A percentile compares a stretch with the other conserved stretches of the same genome.
Conservation (phyloP, 2,888 invertebrate species). For the Cephus runcator region DNA sequence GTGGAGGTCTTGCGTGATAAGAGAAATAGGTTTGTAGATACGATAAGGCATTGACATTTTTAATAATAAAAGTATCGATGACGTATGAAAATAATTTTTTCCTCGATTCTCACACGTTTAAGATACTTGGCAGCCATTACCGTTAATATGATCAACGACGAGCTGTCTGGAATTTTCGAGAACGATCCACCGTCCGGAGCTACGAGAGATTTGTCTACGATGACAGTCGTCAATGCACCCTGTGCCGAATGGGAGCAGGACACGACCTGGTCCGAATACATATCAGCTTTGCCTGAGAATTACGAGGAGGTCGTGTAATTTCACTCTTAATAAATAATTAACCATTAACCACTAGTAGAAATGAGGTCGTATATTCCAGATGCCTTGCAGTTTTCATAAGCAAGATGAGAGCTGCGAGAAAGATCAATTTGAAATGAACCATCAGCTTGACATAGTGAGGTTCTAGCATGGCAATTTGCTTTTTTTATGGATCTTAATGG, state of each 20-base stretch:
- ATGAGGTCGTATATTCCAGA: constrained; percentile 21
- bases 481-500: background rate
- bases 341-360: too few relatives aligned
- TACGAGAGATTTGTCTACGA: constrained; percentile 54
- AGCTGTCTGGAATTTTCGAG: constrained; percentile 61
- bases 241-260: constrained; percentile 66
- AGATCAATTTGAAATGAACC: constrained; percentile 29
- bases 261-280: constrained; percentile 63
- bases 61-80: background rate
- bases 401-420: constrained; percentile 26
- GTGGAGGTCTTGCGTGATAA: constrained; percentile 65
- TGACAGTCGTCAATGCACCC: constrained; percentile 47
- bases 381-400: constrained; percentile 35
- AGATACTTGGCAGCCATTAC: constrained; percentile 65
- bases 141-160: constrained; percentile 63
- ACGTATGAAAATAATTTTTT: background rate
- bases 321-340: background rate
- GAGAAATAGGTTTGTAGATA: constrained; percentile 61
- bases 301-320: constrained; percentile 27
- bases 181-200: constrained; percentile 59
- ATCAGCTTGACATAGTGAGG: constrained; percentile 37
- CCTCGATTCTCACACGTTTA: constrained; percentile 7
- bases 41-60: background rate
- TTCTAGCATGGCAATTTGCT: background rate
- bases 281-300: constrained; percentile 58